Base-by-base conservation (phyloP, 2,888 invertebrate genomes). In the Margaritifera margaritifera region DNA sequence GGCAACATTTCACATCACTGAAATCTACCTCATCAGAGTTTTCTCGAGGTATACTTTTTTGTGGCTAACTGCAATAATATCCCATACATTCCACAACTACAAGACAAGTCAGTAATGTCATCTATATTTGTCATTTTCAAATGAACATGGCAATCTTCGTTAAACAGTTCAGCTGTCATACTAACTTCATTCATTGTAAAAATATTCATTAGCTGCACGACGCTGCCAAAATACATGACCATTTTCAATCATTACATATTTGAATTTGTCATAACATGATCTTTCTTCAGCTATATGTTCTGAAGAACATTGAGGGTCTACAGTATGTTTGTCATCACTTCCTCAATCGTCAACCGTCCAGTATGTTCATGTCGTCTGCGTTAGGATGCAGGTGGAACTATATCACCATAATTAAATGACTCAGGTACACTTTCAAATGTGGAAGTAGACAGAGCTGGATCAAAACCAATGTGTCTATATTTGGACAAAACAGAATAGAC, bases 111-210 rank as follows among this genome's bases (percentile, higher is more conserved):
- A 60, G 60, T 31, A 18, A 8, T 50, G 50, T 50, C 31, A 60
- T 60, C 60, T 24, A 20, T 20, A 60, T 20, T 11, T 15, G 24
- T 24, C 31, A 8, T 31, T 15, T 31, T 42, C 42, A 60, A 60
- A 60, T 60, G 60, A 25, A 60, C 60, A 60, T 60, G 31, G 42
- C 60, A 60, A 27, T 60, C 60, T 60, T 60, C 60, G 15, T 60
- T 31, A 60, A 60, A 60, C 11, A 60, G 19, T 11, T 42, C 60
- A 60, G 50, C 31, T 60, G 58, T 24, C 58, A 27, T 58, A 24
- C 25, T 58, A 24, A 27, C 58, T 25, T 58, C 58, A 58, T 58
- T 58, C 18, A 58, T 24, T 58, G 18, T 27, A 0, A 58, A 58
- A 6, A 11, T n/a, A 24, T 58, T 27, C 15, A 19, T 24, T 58